Evolutionary conservation across 2,113 vertebrate species (phyloP), one percentile per base, ranked within the genome.

Genomic region (Xenopus borealis): DNA sequence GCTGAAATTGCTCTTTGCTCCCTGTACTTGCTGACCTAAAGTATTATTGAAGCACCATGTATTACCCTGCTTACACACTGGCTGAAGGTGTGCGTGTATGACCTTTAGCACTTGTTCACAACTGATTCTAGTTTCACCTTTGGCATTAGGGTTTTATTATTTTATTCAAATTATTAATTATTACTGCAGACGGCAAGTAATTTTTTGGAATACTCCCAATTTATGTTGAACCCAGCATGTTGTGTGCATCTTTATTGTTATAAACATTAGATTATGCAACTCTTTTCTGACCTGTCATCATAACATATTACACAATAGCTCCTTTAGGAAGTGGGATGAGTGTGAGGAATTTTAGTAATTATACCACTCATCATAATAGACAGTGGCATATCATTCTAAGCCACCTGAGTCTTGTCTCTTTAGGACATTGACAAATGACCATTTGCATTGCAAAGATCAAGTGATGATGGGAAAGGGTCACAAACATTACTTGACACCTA

Each of bases 401-500:
- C 84, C 84, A 91, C 88, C 87, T 89, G 89, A 87, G 83, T 81
- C 80, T 80, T 81, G 80, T 83, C 80, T 81, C 79, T 72, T 59
- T 76, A 81, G 75, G 87, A 85, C 81, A 79, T 55, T 85, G 88
- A 92, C 83, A 80, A 90, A 91, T 85, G 84, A 80, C 81, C 0
- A 0, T 81, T 77, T 81, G 80, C 83, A 80, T 86, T 85, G 82
- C 87, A 89, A 79, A 91, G 89, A 90, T 88, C 88, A 88, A 89
- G 83, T 86, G 77, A 83, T 82, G 44, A 78, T 83, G 86, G 84
- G 84, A 72, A 52, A 85, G 85, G 89, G 89, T 92, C 90, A 89
- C 86, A 86, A 79, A 84, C 85, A 89, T 81, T 89, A 87, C 85
- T 88, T 33, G 83, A 85, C 86, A 87, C 86, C 86, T 88, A 81